These are phyloP conservation scores for Actenoides lindsayi DNA, from an alignment of 2,113 vertebrate species.

Conservation along the genomic window DNA sequence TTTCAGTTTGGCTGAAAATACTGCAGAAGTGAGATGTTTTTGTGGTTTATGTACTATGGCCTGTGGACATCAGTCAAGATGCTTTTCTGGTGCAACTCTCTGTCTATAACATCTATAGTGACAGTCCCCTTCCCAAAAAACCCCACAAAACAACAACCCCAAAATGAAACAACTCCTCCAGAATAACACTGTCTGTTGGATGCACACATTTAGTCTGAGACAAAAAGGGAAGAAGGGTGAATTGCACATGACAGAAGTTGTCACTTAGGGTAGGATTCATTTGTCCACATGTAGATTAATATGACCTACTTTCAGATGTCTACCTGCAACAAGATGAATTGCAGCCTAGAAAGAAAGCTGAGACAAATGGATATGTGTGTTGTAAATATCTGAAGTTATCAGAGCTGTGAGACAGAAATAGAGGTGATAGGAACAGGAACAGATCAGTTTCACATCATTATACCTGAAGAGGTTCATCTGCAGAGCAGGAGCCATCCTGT, in stretches of 20 bases:
- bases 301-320: constrained; percentile 3
- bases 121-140: neutral
- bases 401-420: neutral
- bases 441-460: neutral
- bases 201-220: neutral
- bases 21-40: neutral
- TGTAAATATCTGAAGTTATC: neutral
- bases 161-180: neutral
- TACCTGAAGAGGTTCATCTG: neutral
- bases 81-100: neutral
- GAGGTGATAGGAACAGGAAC: neutral
- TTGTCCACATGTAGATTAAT: neutral
- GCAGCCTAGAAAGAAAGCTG: neutral
- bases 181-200: neutral
- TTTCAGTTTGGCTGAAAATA: neutral
- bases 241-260: constrained; percentile 4
- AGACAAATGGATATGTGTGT: neutral
- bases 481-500: neutral
- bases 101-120: neutral
- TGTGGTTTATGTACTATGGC: neutral
- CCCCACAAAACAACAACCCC: too few relatives aligned
- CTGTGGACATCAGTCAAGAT: neutral
- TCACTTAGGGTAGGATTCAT: neutral
- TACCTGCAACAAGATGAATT: neutral
- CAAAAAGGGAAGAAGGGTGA: neutral